A percentile compares a stretch with the other conserved stretches of the same genome.
Evolutionary conservation across 2,113 vertebrate genomes (phyloP).

Genomic region (Tympanuchus pallidicinctus): DNA sequence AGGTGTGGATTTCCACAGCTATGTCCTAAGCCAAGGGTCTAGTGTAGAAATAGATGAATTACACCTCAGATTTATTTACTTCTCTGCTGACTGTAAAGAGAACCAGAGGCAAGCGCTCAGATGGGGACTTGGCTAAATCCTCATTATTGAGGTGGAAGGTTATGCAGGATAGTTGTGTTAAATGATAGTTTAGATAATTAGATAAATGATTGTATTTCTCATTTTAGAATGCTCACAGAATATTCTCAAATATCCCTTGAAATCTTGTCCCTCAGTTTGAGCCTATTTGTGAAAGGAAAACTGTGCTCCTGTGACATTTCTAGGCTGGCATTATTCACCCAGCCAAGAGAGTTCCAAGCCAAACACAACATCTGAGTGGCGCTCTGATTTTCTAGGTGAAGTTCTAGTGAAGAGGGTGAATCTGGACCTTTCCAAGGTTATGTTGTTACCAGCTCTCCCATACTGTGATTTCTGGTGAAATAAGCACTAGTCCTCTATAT

Average conservation of each 20-base stretch:
- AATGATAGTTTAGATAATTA: not conserved
- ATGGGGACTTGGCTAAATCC: not conserved
- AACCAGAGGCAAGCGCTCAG: not conserved
- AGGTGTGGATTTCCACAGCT: slow-evolving; percentile 2
- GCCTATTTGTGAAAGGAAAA: not conserved
- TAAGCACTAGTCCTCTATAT: not conserved
- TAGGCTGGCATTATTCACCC: not conserved
- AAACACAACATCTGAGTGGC: accelerated
- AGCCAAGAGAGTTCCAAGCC: not conserved
- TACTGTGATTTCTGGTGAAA: not conserved
- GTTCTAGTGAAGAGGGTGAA: not conserved
- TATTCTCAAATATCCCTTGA: not conserved
- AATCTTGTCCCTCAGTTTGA: not conserved
- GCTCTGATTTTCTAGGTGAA: not conserved
- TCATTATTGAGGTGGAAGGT: not conserved
- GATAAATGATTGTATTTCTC: not conserved
- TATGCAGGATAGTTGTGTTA: not conserved
- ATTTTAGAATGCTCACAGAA: not conserved
- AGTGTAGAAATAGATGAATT: not conserved
- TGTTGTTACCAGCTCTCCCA: not conserved
- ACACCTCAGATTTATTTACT: not conserved
- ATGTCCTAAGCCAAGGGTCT: not conserved
- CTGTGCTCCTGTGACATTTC: not conserved
- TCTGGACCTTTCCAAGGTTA: not conserved
- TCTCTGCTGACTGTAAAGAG: not conserved